phyloP scores from a whole-genome alignment of 2,113 vertebrate species.

The Zapornia atra region DNA sequence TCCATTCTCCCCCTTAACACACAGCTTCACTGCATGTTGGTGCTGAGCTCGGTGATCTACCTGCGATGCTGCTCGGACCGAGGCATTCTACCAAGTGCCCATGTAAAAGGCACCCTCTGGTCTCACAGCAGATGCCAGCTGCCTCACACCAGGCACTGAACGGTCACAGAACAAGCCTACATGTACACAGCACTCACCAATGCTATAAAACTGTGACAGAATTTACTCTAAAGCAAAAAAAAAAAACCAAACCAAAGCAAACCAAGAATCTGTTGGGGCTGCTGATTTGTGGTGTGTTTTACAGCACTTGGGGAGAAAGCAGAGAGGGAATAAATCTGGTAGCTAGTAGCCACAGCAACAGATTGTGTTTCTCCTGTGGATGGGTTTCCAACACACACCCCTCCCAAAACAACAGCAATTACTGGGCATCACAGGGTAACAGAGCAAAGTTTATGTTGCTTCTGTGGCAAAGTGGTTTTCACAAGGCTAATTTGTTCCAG shows the following conservation, averaged over 20 bases:
- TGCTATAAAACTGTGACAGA: not conserved
- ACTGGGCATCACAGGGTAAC: conserved; percentile 44
- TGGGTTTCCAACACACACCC: not conserved
- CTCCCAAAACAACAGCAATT: conserved; percentile 54
- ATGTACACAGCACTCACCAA: not conserved
- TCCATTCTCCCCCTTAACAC: not conserved
- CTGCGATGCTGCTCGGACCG: rapidly evolving
- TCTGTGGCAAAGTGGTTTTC: conserved; percentile 31
- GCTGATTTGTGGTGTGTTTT: conserved; percentile 45
- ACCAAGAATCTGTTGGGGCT: no score
- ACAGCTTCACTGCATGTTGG: rapidly evolving
- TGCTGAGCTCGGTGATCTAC: not conserved
- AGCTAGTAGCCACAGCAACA: conserved; percentile 71
- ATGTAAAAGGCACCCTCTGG: not conserved
- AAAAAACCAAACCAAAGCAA: not conserved
- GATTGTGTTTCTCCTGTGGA: conserved; percentile 61
- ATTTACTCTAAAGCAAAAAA: not conserved
- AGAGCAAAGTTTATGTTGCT: conserved; percentile 27
- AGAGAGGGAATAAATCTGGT: conserved; percentile 53
- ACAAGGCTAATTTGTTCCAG: conserved; percentile 43
- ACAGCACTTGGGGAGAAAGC: conserved; percentile 16
- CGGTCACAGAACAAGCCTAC: not conserved
- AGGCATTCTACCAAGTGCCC: not conserved
- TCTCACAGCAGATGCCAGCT: not conserved
- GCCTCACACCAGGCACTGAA: not conserved